Conservation (phyloP, 2,888 invertebrate genomes). For the Atethmia centrago region DNA sequence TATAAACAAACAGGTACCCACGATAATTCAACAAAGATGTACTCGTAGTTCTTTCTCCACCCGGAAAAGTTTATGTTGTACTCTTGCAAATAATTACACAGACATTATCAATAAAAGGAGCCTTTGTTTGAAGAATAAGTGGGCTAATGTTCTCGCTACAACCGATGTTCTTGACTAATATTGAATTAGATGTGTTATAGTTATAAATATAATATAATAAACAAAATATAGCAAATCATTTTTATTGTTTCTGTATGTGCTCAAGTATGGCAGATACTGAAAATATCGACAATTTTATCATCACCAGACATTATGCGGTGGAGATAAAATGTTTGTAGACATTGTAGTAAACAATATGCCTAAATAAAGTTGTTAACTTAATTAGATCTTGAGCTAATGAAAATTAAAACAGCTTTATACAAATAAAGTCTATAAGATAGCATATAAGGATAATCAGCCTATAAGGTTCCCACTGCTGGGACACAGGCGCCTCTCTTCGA, state of each 20-base stretch:
- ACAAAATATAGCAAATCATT: slow-evolving; percentile 7
- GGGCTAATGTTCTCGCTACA: slow-evolving; percentile 54
- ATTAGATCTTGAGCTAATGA: neutral
- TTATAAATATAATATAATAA: neutral
- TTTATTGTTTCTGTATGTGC: slow-evolving; percentile 8
- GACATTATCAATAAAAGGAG: slow-evolving; percentile 54
- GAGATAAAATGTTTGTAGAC: slow-evolving; percentile 26
- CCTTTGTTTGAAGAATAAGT: slow-evolving; percentile 58
- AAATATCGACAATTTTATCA: slow-evolving; percentile 25
- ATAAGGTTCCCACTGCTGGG: no score
- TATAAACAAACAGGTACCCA: slow-evolving; percentile 32
- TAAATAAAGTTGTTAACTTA: no score
- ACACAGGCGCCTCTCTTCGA: no score
- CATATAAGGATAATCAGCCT: no score
- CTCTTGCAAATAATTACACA: slow-evolving; percentile 59
- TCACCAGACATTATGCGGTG: slow-evolving; percentile 21
- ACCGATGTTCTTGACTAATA: slow-evolving; percentile 43
- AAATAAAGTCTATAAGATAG: no score
- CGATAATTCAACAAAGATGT: slow-evolving; percentile 45
- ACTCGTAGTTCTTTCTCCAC: slow-evolving; percentile 41
- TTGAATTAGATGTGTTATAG: slow-evolving; percentile 36
- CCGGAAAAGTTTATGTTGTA: slow-evolving; percentile 50
- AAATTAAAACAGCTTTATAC: neutral
- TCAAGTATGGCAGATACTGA: slow-evolving; percentile 12
- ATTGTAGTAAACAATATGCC: slow-evolving; percentile 8